These are phyloP conservation scores for Notoglanidium macrostoma DNA, from an alignment of 2,797 vertebrate species.

Conservation along the genomic window DNA sequence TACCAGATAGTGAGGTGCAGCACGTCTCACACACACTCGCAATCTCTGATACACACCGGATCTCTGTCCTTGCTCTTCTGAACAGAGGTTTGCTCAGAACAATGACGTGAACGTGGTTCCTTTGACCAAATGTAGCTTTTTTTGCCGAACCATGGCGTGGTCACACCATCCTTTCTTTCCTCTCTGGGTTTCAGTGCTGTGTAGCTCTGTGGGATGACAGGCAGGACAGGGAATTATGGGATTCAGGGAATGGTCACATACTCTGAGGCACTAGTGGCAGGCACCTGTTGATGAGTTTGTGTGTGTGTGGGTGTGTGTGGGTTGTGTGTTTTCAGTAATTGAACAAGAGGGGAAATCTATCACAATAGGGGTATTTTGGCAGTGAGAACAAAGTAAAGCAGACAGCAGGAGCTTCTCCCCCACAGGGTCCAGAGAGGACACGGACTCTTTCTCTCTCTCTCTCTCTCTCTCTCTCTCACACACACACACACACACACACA, in stretches of 20 bases:
- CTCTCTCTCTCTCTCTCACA: background rate
- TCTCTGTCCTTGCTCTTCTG: slow-evolving; percentile 10
- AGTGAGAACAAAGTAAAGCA: slow-evolving; percentile 56
- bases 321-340: slow-evolving; percentile 45
- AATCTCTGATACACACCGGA: background rate
- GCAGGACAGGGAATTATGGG: slow-evolving; percentile 66
- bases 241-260: slow-evolving; percentile 71
- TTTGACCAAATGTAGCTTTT: slow-evolving; percentile 15
- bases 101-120: background rate
- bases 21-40: slow-evolving; percentile 20
- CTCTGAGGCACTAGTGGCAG: slow-evolving; percentile 66
- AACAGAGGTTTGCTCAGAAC: background rate
- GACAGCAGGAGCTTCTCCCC: slow-evolving; percentile 45
- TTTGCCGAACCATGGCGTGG: background rate
- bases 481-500: slow-evolving; percentile 20
- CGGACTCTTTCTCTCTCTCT: background rate
- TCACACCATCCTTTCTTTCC: slow-evolving; percentile 31
- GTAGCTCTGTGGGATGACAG: slow-evolving; percentile 54
- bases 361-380: slow-evolving; percentile 73
- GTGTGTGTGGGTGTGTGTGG: slow-evolving; percentile 50
- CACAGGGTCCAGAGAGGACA: slow-evolving; percentile 37
- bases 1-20: background rate
- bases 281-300: slow-evolving; percentile 77
- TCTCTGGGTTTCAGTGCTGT: slow-evolving; percentile 20
- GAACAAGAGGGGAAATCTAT: slow-evolving; percentile 54